Conservation (phyloP, 2,888 invertebrate genomes). For the Lissocephala sabroskyi region DNA sequence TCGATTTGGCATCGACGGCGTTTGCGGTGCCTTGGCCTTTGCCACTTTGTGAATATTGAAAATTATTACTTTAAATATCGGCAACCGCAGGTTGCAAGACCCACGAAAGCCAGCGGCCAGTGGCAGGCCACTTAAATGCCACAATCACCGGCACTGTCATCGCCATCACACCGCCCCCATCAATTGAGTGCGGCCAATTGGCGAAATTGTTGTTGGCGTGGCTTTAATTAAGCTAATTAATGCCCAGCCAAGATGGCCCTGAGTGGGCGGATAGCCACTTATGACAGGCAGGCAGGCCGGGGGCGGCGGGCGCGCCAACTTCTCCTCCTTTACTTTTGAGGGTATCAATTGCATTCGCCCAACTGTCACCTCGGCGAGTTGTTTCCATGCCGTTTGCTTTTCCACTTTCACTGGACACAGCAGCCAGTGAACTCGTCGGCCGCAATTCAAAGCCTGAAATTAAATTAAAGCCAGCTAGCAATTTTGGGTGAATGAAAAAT, state of each 20-base stretch:
- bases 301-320: too few species aligned
- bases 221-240: conserved; percentile 36
- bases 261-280: conserved; percentile 8
- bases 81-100: background rate
- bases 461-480: too few species aligned
- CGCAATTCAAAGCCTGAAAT: too few species aligned
- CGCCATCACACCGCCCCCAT: too few species aligned
- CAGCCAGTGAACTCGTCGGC: too few species aligned
- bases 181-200: conserved; percentile 21
- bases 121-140: conserved; percentile 24
- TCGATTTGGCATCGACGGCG: conserved; percentile 12
- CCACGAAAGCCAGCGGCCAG: conserved; percentile 3
- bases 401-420: too few species aligned
- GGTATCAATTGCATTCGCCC: too few species aligned
- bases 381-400: too few species aligned
- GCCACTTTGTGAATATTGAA: background rate
- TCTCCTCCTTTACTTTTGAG: too few species aligned
- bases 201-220: conserved; percentile 15
- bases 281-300: too few species aligned
- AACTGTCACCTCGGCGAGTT: too few species aligned
- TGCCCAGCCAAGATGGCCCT: conserved; percentile 8
- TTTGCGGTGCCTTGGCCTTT: conserved; percentile 9
- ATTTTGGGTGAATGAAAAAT: too few species aligned
- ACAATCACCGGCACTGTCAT: conserved; percentile 3
- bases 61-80: conserved; percentile 2